Conservation (phyloP, 2,113 vertebrate species). For the Anser brachyrhynchus region DNA sequence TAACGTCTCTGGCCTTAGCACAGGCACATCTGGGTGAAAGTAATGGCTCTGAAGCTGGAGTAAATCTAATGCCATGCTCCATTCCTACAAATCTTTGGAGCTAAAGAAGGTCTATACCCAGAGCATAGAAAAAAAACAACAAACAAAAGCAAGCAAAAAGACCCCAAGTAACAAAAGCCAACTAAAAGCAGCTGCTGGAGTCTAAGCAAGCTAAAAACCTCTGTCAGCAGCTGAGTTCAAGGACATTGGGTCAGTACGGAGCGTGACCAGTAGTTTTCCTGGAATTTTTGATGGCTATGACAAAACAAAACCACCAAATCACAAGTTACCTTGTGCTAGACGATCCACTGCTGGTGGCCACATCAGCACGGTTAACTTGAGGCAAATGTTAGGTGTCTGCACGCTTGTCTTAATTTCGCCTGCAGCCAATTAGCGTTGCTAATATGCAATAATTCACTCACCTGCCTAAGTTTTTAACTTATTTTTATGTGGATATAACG, state of each 20-base stretch:
- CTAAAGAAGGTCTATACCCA: background rate
- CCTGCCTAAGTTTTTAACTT: background rate
- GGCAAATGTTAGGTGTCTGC: constrained; percentile 20
- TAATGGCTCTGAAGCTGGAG: background rate
- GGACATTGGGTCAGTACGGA: background rate
- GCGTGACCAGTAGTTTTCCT: background rate
- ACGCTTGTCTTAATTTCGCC: constrained; percentile 34
- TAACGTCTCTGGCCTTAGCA: background rate
- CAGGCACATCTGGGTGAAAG: background rate
- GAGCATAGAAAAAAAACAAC: background rate
- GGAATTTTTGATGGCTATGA: constrained; percentile 14
- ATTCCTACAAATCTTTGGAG: background rate
- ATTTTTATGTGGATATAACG: background rate
- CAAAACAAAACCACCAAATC: background rate
- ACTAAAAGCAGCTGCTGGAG: background rate
- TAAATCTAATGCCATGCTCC: background rate
- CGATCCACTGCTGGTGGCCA: constrained; percentile 5
- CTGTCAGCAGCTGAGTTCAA: background rate
- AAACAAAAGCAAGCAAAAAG: background rate
- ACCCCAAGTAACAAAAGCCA: background rate
- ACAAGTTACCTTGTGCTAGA: background rate
- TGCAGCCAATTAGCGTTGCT: constrained; percentile 9
- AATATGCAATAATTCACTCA: background rate
- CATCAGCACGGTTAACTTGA: background rate
- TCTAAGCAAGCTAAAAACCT: background rate